Percentiles rank a stretch among this genome's conserved stretches.
phyloP scores from a whole-genome alignment of 2,797 vertebrate genomes.

The Diplodus puntazzo region DNA sequence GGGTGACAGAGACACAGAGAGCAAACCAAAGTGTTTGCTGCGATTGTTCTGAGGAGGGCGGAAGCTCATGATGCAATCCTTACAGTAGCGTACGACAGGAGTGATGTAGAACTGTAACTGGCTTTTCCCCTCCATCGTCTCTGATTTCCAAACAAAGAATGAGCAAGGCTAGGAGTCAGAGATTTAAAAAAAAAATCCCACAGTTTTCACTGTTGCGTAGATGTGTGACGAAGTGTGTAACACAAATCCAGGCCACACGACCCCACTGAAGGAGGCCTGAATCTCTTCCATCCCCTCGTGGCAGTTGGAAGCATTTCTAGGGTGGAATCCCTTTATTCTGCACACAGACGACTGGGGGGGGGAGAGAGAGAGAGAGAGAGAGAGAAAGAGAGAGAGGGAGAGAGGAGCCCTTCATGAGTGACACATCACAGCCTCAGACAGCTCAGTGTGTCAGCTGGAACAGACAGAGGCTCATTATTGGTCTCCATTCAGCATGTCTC shows the following conservation, averaged over 20 bases:
- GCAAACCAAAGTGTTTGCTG: slow-evolving; percentile 24
- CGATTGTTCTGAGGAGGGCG: slow-evolving; percentile 21
- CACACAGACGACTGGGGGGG: slow-evolving; percentile 38
- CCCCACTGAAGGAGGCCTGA: slow-evolving; percentile 50
- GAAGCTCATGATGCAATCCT: slow-evolving; percentile 34
- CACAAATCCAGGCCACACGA: slow-evolving; percentile 34
- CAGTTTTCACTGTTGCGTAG: slow-evolving; percentile 12
- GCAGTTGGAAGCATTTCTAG: slow-evolving; percentile 54
- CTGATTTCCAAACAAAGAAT: slow-evolving; percentile 24
- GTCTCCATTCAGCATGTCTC: slow-evolving; percentile 65
- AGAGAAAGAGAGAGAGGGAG: slow-evolving; percentile 25
- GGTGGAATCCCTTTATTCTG: slow-evolving; percentile 62
- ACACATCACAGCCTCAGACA: slow-evolving; percentile 79
- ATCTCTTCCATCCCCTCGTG: slow-evolving; percentile 41
- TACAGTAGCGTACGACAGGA: slow-evolving; percentile 4
- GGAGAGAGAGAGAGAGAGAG: too few relatives aligned
- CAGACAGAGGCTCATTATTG: slow-evolving; percentile 82
- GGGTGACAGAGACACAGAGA: slow-evolving; percentile 7
- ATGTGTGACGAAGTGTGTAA: slow-evolving; percentile 40
- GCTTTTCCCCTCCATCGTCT: background rate
- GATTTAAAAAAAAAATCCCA: background rate
- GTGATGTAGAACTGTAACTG: slow-evolving; percentile 37
- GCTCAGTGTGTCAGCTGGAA: slow-evolving; percentile 74
- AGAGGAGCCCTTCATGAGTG: slow-evolving; percentile 52
- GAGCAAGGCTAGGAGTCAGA: background rate